Evolutionary conservation across 2,888 invertebrate species (phyloP).

Genomic region (Eristalinus aeneus): DNA sequence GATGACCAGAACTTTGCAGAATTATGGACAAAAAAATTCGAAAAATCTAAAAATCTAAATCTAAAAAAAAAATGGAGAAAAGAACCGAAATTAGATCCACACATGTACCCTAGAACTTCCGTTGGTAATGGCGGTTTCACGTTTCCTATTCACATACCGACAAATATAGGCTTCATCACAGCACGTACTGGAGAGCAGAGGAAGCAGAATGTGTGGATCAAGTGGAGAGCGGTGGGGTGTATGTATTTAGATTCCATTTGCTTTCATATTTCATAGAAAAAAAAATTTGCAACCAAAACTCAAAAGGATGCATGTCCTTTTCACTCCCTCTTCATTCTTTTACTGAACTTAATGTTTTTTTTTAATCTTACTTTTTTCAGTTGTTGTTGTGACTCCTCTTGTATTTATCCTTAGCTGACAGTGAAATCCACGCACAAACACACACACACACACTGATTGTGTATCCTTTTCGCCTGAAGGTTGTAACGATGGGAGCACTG

Average conservation of each 20-base stretch:
- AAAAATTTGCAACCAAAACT: constrained; percentile 49
- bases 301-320: constrained; percentile 53
- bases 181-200: neutral
- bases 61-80: neutral
- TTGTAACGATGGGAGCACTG: neutral
- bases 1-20: too few species aligned
- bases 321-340: constrained; percentile 12
- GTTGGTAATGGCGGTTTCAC: constrained; percentile 46
- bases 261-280: constrained; percentile 23
- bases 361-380: constrained; percentile 3
- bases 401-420: constrained; percentile 61
- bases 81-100: neutral
- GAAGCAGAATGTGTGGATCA: neutral
- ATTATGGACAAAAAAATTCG: too few species aligned
- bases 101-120: constrained; percentile 70
- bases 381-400: constrained; percentile 13
- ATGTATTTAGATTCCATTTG: constrained; percentile 48
- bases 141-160: constrained; percentile 67
- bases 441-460: constrained; percentile 44
- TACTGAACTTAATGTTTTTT: constrained; percentile 4
- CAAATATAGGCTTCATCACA: constrained; percentile 39
- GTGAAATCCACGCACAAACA: constrained; percentile 25
- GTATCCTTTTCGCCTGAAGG: constrained; percentile 60
- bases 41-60: too few species aligned
- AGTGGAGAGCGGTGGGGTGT: neutral